Percentiles rank a stretch among this genome's conserved stretches.
Evolutionary conservation across 2,113 vertebrate genomes (phyloP).

Genomic region (Amia ocellicauda): DNA sequence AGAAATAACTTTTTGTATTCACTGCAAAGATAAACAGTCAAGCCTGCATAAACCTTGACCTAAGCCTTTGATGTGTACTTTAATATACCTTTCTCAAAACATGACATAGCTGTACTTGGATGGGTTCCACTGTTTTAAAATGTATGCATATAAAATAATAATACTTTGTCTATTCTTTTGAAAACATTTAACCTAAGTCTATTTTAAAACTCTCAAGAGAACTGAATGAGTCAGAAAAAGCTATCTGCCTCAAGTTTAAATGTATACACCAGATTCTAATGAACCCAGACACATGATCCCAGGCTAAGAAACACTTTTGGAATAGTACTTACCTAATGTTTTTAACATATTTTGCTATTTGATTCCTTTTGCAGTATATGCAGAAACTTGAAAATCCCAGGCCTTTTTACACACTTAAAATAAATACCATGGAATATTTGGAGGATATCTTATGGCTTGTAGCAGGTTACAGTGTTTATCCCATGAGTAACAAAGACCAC

Average conservation of each 20-base stretch:
- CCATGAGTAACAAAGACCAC: slow-evolving; percentile 4
- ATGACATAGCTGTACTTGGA: slow-evolving; percentile 29
- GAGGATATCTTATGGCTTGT: slow-evolving; percentile 12
- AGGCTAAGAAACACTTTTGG: slow-evolving; percentile 54
- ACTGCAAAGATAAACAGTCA: slow-evolving; percentile 34
- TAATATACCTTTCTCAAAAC: slow-evolving; percentile 38
- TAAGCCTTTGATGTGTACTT: slow-evolving; percentile 27
- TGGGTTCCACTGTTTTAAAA: slow-evolving; percentile 23
- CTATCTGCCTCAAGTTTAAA: slow-evolving; percentile 37
- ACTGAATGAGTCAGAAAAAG: slow-evolving; percentile 46
- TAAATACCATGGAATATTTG: slow-evolving; percentile 32
- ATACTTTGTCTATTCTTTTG: slow-evolving; percentile 50
- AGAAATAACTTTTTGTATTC: slow-evolving; percentile 27
- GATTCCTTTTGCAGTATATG: slow-evolving; percentile 54
- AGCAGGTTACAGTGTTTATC: slow-evolving; percentile 1
- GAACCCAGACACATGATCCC: slow-evolving; percentile 66
- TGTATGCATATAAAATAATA: slow-evolving; percentile 45
- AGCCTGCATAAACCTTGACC: neutral
- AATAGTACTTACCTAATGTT: slow-evolving; percentile 67
- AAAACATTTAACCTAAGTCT: slow-evolving; percentile 46
- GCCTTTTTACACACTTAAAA: slow-evolving; percentile 25
- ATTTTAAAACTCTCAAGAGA: slow-evolving; percentile 48
- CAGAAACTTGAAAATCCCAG: neutral
- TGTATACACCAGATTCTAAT: slow-evolving; percentile 63
- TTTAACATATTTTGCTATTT: slow-evolving; percentile 68